phyloP scores from a whole-genome alignment of 2,113 vertebrate species.

The Mesocricetus auratus region DNA sequence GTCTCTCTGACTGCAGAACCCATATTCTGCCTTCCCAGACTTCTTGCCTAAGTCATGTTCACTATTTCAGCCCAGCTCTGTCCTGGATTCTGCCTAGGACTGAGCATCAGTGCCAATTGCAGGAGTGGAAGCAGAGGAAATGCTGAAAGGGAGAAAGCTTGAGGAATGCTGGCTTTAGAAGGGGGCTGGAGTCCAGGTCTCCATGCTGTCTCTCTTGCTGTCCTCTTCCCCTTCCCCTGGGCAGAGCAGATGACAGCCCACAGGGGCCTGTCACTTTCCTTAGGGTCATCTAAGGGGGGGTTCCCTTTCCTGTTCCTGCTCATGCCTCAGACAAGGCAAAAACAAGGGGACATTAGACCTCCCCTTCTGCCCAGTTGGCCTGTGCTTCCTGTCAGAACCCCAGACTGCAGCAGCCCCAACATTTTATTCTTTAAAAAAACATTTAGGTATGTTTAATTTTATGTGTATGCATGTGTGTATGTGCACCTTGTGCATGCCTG shows the following conservation, averaged over 20 bases:
- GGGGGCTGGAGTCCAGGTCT: background rate
- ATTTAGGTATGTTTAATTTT: background rate
- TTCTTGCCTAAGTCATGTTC: background rate
- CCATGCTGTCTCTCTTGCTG: slow-evolving; percentile 85
- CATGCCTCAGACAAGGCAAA: background rate
- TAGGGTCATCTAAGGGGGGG: background rate
- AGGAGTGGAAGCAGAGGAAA: background rate
- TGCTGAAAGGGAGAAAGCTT: background rate
- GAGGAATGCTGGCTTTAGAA: background rate
- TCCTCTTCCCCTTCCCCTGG: background rate
- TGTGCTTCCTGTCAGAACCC: slow-evolving; percentile 11
- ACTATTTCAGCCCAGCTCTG: background rate
- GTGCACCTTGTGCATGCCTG: background rate
- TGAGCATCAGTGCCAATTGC: background rate
- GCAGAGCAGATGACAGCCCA: background rate
- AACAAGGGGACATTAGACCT: background rate
- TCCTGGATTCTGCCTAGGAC: background rate
- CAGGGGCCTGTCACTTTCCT: background rate
- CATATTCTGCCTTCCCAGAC: background rate
- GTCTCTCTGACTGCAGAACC: slow-evolving; percentile 9
- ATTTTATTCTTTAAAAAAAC: background rate
- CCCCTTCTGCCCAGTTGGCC: background rate
- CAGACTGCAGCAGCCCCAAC: background rate
- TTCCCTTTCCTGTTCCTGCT: background rate
- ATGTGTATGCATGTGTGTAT: background rate